Evolutionary conservation across 53 echinoderm and acorn worm species (phyloP).

Genomic region (Paracentrotus lividus): DNA sequence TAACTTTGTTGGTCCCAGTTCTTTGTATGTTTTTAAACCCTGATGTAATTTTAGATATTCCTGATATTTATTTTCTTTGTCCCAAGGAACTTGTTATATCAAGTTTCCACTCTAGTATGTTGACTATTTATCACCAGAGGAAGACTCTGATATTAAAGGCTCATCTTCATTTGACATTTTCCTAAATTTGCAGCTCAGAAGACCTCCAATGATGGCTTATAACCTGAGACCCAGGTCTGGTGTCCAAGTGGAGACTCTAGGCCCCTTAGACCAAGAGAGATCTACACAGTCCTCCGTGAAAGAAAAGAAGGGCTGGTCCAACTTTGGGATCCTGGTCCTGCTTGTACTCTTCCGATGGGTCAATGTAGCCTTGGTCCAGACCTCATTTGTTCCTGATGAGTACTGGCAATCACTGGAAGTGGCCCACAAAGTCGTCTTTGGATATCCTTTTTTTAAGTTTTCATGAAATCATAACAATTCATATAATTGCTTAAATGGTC

Average conservation of each 20-base stretch:
- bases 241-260: constrained; percentile 59
- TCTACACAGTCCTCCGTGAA: neutral
- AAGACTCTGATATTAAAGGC: too few species aligned
- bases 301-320: constrained; percentile 11
- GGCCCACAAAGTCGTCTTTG: constrained; percentile 94
- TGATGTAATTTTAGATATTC: too few species aligned
- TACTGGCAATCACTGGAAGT: constrained; percentile 97
- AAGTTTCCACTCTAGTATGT: too few species aligned
- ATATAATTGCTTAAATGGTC: too few species aligned
- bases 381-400: constrained; percentile 95
- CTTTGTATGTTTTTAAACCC: too few species aligned
- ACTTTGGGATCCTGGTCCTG: constrained; percentile 67
- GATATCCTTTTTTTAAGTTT: constrained; percentile 90
- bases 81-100: too few species aligned
- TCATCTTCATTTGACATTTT: neutral
- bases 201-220: constrained; percentile 47
- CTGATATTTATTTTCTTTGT: too few species aligned
- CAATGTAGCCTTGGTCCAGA: constrained; percentile 87
- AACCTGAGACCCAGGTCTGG: constrained; percentile 66
- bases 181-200: neutral
- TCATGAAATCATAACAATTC: neutral
- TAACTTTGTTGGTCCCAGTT: too few species aligned
- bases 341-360: constrained; percentile 87
- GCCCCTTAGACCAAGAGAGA: constrained; percentile 38
- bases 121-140: too few species aligned